phyloP scores from a whole-genome alignment of 2,113 vertebrate species.

The Thunnus thynnus region DNA sequence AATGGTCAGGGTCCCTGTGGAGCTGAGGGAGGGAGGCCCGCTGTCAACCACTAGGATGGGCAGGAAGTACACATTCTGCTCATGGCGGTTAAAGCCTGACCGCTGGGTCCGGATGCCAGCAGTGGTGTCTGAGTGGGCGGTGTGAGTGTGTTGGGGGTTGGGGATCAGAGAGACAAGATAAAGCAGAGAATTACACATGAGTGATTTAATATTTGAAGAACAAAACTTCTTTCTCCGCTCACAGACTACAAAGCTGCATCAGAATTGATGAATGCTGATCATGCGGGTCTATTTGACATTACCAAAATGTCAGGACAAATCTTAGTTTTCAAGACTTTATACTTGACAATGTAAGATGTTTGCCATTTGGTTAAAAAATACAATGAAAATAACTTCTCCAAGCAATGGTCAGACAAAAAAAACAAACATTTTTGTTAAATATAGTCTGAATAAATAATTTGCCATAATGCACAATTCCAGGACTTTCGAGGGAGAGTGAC shows the following conservation, averaged over 20 bases:
- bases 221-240: slow-evolving; percentile 10
- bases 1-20: slow-evolving; percentile 96
- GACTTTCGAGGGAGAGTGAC: neutral
- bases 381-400: neutral
- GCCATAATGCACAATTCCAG: slow-evolving; percentile 16
- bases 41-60: slow-evolving; percentile 97
- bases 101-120: slow-evolving; percentile 92
- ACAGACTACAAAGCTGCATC: neutral
- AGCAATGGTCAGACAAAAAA: neutral
- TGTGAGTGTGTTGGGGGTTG: neutral
- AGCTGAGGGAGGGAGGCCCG: slow-evolving; percentile 94
- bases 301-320: slow-evolving; percentile 23
- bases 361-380: neutral
- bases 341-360: neutral
- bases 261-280: slow-evolving; percentile 13
- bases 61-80: slow-evolving; percentile 95
- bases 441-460: slow-evolving; percentile 10
- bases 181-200: slow-evolving; percentile 46
- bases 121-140: slow-evolving; percentile 89
- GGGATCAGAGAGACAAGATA: slow-evolving; percentile 31
- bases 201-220: slow-evolving; percentile 16
- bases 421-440: neutral
- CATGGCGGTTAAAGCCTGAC: slow-evolving; percentile 94
- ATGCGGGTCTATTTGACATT: neutral
- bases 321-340: neutral